A percentile compares a stretch with the other conserved stretches of the same genome.
Evolutionary conservation across 2,113 vertebrate species (phyloP).

Genomic region (Centrocercus urophasianus): DNA sequence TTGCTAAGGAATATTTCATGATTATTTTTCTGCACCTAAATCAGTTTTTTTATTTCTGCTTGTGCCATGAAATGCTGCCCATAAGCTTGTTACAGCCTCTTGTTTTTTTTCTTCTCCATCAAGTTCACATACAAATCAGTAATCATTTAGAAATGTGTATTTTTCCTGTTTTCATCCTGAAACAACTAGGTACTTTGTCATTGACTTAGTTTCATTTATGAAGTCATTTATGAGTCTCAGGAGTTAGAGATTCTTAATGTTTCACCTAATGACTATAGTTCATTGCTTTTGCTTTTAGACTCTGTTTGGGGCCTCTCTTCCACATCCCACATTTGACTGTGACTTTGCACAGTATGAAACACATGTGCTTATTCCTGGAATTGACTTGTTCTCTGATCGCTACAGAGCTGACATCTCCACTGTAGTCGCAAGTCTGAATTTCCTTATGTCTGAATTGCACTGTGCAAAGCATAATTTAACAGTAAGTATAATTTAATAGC

Average conservation of each 20-base stretch:
- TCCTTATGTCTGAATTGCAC: conserved; percentile 88
- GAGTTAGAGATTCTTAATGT: background rate
- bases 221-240: background rate
- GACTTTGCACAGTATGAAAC: conserved; percentile 84
- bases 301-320: conserved; percentile 85
- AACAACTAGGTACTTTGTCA: background rate
- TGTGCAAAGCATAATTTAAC: conserved; percentile 82
- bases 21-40: background rate
- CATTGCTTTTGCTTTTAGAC: conserved; percentile 75
- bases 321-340: conserved; percentile 83
- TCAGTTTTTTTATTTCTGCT: background rate
- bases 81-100: background rate
- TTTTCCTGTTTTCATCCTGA: background rate
- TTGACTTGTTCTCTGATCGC: conserved; percentile 88
- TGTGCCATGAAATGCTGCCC: background rate
- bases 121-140: background rate
- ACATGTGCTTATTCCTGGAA: conserved; percentile 85
- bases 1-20: background rate
- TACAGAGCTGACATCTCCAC: conserved; percentile 80
- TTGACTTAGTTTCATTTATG: background rate
- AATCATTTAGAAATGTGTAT: background rate
- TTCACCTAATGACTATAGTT: background rate
- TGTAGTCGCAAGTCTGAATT: conserved; percentile 85
- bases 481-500: conserved; percentile 76
- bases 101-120: background rate